Percentiles rank a stretch among this genome's conserved stretches.
These are phyloP conservation scores for Bombus pascuorum DNA, from an alignment of 1,140 invertebrate genomes.

Conservation along the genomic window DNA sequence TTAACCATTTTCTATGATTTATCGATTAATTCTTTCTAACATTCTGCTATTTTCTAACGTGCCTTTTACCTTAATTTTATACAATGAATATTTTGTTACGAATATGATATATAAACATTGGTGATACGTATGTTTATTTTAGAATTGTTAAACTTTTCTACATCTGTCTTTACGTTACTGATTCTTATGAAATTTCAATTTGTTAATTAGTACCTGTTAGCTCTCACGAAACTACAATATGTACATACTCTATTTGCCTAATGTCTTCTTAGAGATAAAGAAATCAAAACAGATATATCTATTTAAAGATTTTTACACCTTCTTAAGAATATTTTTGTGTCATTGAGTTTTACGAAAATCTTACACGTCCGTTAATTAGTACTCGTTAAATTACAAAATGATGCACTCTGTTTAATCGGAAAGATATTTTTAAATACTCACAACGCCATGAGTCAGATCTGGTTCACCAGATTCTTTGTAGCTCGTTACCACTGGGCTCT, in stretches of 20 bases:
- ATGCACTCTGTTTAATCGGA: not conserved
- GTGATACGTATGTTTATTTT: not conserved
- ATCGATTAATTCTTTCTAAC: not conserved
- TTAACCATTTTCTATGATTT: not conserved
- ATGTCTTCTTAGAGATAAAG: not conserved
- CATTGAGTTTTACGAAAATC: not conserved
- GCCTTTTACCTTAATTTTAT: too few relatives aligned
- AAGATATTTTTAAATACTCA: slow-evolving; percentile 54
- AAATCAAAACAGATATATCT: not conserved
- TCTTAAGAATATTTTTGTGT: not conserved
- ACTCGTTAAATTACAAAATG: not conserved
- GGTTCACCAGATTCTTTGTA: slow-evolving; percentile 70
- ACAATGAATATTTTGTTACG: not conserved
- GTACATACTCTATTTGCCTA: not conserved
- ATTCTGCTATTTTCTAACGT: not conserved
- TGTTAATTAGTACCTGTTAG: not conserved
- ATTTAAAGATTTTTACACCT: not conserved
- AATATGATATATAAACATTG: not conserved
- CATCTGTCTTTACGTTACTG: not conserved
- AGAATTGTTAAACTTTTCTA: not conserved
- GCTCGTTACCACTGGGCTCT: slow-evolving; percentile 67
- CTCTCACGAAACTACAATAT: too few relatives aligned
- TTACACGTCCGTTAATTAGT: not conserved
- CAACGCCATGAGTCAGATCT: slow-evolving; percentile 63
- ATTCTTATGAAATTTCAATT: not conserved